Evolutionary conservation across 37 sponge, comb jelly and placozoan species (phyloP).

Genomic region (Hormiphora californensis): DNA sequence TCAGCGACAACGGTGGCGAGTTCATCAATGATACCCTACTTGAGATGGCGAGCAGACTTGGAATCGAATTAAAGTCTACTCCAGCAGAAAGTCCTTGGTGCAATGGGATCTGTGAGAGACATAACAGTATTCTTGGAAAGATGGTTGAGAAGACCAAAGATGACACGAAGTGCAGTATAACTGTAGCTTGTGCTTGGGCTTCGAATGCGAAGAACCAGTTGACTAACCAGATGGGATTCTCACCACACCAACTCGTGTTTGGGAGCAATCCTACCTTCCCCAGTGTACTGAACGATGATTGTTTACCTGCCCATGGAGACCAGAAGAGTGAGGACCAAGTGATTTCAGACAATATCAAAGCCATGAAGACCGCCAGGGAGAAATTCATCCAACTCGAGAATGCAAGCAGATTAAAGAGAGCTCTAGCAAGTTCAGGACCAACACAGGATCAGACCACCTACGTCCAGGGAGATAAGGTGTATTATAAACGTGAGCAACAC

Average conservation of each 20-base stretch:
- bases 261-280: background rate
- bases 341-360: background rate
- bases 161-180: background rate
- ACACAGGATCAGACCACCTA: background rate
- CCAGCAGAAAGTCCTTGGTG: constrained; percentile 5
- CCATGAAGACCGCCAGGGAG: constrained; percentile 2
- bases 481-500: background rate
- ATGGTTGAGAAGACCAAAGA: background rate
- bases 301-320: no score
- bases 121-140: background rate
- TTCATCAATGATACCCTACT: background rate
- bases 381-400: constrained; percentile 20
- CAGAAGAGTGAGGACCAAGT: no score
- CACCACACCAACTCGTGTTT: constrained; percentile 16
- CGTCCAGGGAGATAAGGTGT: background rate
- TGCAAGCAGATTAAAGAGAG: constrained; percentile 14
- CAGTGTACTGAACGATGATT: background rate
- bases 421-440: background rate
- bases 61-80: background rate
- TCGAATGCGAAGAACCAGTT: constrained; percentile 24
- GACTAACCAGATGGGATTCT: background rate
- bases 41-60: background rate
- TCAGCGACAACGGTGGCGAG: constrained; percentile 20
- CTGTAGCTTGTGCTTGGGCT: background rate
- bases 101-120: background rate